Percentiles rank a stretch among this genome's conserved stretches.
Evolutionary conservation across 35 echinoderm and acorn worm genomes (phyloP).

Genomic region (Apostichopus californicus): DNA sequence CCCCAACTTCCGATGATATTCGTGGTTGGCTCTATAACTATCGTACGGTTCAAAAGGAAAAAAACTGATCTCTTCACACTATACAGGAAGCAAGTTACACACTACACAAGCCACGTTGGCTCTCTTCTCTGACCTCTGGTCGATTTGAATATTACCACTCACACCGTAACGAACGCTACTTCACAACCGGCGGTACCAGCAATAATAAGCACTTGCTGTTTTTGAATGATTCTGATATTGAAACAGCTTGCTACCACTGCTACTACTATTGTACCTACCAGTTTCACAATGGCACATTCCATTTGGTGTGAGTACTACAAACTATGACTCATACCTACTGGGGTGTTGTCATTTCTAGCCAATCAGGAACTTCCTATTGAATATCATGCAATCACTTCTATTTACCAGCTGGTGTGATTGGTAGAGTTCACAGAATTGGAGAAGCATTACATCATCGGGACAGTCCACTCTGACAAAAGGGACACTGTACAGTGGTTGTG

Average conservation of each 20-base stretch:
- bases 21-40: not conserved
- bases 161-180: not conserved
- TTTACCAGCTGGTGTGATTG: slow-evolving; percentile 25
- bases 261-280: too few species aligned
- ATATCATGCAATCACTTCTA: not conserved
- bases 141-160: not conserved
- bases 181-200: not conserved
- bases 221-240: too few species aligned
- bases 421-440: not conserved
- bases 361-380: not conserved
- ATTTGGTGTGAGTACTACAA: too few species aligned
- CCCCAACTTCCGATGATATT: not conserved
- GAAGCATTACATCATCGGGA: not conserved
- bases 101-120: not conserved
- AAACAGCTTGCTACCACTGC: too few species aligned
- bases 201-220: not conserved
- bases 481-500: not conserved
- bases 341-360: slow-evolving; percentile 2
- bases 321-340: slow-evolving; percentile 21
- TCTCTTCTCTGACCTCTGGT: not conserved
- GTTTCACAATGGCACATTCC: too few species aligned
- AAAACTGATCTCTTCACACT: not conserved
- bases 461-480: not conserved
- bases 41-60: not conserved
- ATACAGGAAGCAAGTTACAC: not conserved